A percentile compares a stretch with the other conserved stretches of the same genome.
These are phyloP conservation scores for Nasonovia ribisnigri DNA, from an alignment of 2,888 invertebrate genomes.

Conservation along the genomic window DNA sequence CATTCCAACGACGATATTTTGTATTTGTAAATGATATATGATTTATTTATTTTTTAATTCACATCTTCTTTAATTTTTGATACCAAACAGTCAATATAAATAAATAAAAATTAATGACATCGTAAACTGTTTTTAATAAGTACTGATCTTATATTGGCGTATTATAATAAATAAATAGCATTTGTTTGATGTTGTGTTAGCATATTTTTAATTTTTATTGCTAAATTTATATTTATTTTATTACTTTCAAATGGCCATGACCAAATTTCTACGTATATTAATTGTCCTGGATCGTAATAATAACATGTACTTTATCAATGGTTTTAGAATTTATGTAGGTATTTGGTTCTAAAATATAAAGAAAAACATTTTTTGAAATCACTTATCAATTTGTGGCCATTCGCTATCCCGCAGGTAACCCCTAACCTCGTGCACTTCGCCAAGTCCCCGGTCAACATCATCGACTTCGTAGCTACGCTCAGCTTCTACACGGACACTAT, in stretches of 20 bases:
- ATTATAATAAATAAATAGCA: not conserved
- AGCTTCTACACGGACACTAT: slow-evolving; percentile 96
- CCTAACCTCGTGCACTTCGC: slow-evolving; percentile 91
- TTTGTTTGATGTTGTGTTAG: not conserved
- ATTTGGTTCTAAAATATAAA: not conserved
- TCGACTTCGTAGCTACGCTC: slow-evolving; percentile 98
- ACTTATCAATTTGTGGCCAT: not conserved
- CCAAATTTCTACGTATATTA: not conserved
- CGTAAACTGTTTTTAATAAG: too few relatives aligned
- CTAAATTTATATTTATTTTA: not conserved
- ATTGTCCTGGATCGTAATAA: not conserved
- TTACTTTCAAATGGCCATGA: not conserved
- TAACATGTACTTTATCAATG: not conserved
- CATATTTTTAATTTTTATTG: not conserved
- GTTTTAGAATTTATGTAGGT: not conserved
- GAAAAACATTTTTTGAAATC: not conserved
- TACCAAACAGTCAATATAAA: too few relatives aligned
- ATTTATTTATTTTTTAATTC: too few relatives aligned
- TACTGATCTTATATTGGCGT: not conserved
- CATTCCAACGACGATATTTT: too few relatives aligned
- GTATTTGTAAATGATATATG: too few relatives aligned
- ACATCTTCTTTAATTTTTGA: too few relatives aligned
- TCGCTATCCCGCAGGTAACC: slow-evolving; percentile 71
- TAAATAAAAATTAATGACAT: too few relatives aligned
- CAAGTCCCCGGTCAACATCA: slow-evolving; percentile 96